phyloP scores from a whole-genome alignment of 2,797 vertebrate genomes.

The Artibeus jamaicensis region DNA sequence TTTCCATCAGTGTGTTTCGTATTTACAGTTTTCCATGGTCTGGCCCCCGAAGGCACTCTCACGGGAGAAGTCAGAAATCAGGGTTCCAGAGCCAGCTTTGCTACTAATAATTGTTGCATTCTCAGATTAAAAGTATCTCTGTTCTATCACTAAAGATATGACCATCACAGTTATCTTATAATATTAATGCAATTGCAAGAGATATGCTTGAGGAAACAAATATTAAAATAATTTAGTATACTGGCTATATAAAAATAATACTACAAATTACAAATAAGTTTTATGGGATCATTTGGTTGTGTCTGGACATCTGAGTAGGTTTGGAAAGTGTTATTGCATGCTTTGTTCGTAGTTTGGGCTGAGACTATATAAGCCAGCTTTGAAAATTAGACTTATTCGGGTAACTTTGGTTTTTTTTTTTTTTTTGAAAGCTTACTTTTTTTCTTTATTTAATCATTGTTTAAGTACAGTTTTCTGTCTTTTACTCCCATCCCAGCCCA shows the following conservation, averaged over 20 bases:
- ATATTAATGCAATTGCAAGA: not conserved
- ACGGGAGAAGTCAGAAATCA: not conserved
- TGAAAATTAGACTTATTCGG: not conserved
- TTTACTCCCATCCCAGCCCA: too few relatives aligned
- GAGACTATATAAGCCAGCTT: not conserved
- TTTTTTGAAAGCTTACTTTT: too few relatives aligned
- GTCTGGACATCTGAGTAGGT: not conserved
- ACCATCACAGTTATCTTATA: not conserved
- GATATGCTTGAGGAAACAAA: not conserved
- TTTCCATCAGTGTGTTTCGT: not conserved
- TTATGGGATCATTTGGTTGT: not conserved
- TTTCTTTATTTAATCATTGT: too few relatives aligned
- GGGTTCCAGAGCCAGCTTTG: not conserved
- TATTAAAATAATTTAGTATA: not conserved
- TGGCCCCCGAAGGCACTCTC: not conserved
- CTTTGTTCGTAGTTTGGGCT: not conserved
- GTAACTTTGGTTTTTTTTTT: too few relatives aligned
- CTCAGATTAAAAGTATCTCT: not conserved
- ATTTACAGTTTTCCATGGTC: not conserved
- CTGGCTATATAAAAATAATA: not conserved
- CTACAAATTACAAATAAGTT: not conserved
- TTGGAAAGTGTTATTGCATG: not conserved
- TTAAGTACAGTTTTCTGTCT: too few relatives aligned
- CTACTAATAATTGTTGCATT: not conserved
- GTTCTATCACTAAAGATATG: not conserved